Percentiles rank a stretch among this genome's conserved stretches.
phyloP scores from a whole-genome alignment of 2,888 invertebrate genomes.

The Leucoma salicis region DNA sequence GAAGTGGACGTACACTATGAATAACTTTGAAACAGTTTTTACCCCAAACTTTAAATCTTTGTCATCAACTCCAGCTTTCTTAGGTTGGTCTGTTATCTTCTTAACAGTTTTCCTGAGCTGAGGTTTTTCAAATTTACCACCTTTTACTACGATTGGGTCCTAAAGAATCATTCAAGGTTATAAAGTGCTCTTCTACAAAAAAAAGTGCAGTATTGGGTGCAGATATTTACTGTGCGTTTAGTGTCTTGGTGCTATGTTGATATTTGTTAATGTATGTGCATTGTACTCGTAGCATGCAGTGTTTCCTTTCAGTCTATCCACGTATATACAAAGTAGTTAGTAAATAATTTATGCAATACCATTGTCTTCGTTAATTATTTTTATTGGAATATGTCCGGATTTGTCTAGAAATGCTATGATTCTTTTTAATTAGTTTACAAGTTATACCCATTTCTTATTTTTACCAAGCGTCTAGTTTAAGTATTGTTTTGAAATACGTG shows the following conservation, averaged over 20 bases:
- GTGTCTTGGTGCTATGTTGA: slow-evolving; percentile 47
- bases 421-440: no score
- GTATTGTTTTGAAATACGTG: background rate
- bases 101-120: slow-evolving; percentile 74
- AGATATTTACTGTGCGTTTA: slow-evolving; percentile 47
- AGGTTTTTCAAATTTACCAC: slow-evolving; percentile 75
- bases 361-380: no score
- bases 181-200: slow-evolving; percentile 46
- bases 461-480: no score
- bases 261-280: slow-evolving; percentile 24
- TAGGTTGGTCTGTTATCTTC: slow-evolving; percentile 64
- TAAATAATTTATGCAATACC: no score
- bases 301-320: slow-evolving; percentile 13
- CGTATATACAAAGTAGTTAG: background rate
- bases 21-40: slow-evolving; percentile 48
- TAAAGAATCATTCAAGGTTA: slow-evolving; percentile 64
- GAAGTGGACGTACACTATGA: slow-evolving; percentile 43
- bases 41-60: slow-evolving; percentile 57
- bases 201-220: slow-evolving; percentile 51
- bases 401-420: no score
- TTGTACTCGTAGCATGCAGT: slow-evolving; percentile 35
- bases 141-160: slow-evolving; percentile 71
- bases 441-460: no score
- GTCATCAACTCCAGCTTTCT: slow-evolving; percentile 53
- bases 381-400: no score